phyloP scores from a whole-genome alignment of 2,797 vertebrate species.

The Cephalopachus bancanus region DNA sequence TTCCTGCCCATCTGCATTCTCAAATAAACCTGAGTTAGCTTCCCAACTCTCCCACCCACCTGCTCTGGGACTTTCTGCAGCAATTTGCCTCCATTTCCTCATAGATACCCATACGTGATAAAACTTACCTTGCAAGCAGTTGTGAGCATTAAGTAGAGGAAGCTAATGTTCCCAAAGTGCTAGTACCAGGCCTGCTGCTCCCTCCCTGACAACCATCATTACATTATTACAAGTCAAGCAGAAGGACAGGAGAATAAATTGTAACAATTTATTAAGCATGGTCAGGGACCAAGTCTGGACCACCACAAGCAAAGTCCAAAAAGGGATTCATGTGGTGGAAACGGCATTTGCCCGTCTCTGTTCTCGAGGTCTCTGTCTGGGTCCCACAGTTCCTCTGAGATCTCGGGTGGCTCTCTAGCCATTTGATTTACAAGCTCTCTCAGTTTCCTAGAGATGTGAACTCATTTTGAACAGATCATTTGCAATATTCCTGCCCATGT shows the following conservation, averaged over 20 bases:
- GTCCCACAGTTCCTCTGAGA: fast-evolving
- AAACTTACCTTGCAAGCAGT: too few relatives aligned
- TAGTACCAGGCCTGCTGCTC: fast-evolving
- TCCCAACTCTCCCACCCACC: fast-evolving
- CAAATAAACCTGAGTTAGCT: fast-evolving
- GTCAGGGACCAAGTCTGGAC: background rate
- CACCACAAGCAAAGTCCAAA: background rate
- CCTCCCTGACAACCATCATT: fast-evolving
- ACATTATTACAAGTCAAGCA: background rate
- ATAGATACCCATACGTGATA: fast-evolving
- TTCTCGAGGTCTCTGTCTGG: fast-evolving
- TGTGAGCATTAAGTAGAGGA: background rate
- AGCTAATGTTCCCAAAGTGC: background rate
- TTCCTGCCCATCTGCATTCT: background rate
- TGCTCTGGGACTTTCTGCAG: background rate
- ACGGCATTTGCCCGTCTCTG: background rate
- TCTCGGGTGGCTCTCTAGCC: background rate
- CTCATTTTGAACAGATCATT: too few relatives aligned
- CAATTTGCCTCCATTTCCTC: too few relatives aligned
- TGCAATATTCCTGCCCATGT: background rate
- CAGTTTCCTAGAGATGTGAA: background rate
- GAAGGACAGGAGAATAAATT: background rate
- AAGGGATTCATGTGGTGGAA: background rate
- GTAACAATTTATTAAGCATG: background rate
- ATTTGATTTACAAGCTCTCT: background rate